Evolutionary conservation across 2,888 invertebrate genomes (phyloP).

Genomic region (Pogonocherus hispidulus): DNA sequence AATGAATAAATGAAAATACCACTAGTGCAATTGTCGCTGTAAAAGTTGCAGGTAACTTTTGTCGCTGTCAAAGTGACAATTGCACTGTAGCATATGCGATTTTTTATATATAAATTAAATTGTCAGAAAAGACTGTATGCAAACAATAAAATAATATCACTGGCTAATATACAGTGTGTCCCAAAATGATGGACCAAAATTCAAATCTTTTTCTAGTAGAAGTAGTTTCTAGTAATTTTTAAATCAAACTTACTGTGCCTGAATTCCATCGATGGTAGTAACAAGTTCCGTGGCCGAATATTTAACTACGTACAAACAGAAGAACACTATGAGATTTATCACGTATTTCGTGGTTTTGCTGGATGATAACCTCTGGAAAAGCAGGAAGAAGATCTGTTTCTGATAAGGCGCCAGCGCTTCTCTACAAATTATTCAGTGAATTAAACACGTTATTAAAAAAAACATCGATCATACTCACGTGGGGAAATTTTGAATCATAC

Average conservation of each 20-base stretch:
- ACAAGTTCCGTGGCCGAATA: constrained; percentile 83
- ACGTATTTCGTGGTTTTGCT: constrained; percentile 97
- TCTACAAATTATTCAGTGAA: constrained; percentile 68
- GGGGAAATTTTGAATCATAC: constrained; percentile 86
- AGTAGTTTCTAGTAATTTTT: neutral
- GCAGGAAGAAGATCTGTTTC: constrained; percentile 89
- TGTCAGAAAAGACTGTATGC: too few relatives aligned
- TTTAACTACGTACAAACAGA: constrained; percentile 87
- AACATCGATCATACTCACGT: constrained; percentile 72
- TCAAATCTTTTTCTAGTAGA: neutral
- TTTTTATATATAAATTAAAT: too few relatives aligned
- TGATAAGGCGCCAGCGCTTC: constrained; percentile 81
- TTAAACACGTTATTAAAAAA: constrained; percentile 28
- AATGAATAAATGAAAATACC: too few relatives aligned
- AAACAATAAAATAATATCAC: too few relatives aligned
- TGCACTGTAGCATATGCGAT: too few relatives aligned
- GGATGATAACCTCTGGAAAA: constrained; percentile 94
- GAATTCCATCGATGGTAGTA: constrained; percentile 87
- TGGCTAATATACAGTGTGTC: too few relatives aligned
- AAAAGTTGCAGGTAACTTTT: too few relatives aligned
- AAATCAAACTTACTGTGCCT: constrained; percentile 77
- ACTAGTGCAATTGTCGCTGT: too few relatives aligned
- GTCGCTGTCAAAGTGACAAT: too few relatives aligned
- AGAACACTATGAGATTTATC: constrained; percentile 90
- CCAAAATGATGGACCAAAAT: too few relatives aligned